Evolutionary conservation across 2,888 invertebrate genomes (phyloP), one percentile per base, ranked within the genome.

Genomic region (Yponomeuta sedellus): DNA sequence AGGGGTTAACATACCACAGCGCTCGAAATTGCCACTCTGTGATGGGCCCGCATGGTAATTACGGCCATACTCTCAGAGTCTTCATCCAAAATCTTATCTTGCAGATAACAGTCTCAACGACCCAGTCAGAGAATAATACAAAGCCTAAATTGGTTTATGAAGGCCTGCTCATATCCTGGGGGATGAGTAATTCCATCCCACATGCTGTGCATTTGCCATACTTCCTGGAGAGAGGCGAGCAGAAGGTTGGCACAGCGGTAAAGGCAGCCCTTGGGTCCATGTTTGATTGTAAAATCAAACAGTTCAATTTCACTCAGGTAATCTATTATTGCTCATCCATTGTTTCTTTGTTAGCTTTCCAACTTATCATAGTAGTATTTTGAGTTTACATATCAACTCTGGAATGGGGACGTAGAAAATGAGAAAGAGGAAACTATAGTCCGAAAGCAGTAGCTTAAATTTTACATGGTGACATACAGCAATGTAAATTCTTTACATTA

Each of bases 201-300:
- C 72, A 76, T 57, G 78, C 85, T 1, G 81, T 75, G 25, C 86
- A 91, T 69, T 74, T 92, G 11, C 92, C 92, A 5, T 86, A 86
- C 69, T 78, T 92, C 80, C 70, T 92, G 19, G 92, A 92, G 65
- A 75, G 80, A 69, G 92, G 92, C 1, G 85, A 86, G 61, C 79
- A 81, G 66, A 86, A 71, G 70, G 70, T 88, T 25, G 83, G 82
- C 0, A 72, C 74, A 6, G 74, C 81, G 68, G 88, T 92, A 0
- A 88, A 85, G 70, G 68, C 75, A 20, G 77, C 80, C 0, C 68
- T 92, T 65, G 83, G 83, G 66, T 83, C 74, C 40, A 72, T 90
- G 65, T 92, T 92, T 83, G 92, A 92, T 70, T 91, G 92, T 68
- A 84, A 80, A 66, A 87, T 92, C 19, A 82, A 78, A 68, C 87